Evolutionary conservation across 2,113 vertebrate species (phyloP), one percentile per base, ranked within the genome.

Genomic region (Lamprotornis superbus): DNA sequence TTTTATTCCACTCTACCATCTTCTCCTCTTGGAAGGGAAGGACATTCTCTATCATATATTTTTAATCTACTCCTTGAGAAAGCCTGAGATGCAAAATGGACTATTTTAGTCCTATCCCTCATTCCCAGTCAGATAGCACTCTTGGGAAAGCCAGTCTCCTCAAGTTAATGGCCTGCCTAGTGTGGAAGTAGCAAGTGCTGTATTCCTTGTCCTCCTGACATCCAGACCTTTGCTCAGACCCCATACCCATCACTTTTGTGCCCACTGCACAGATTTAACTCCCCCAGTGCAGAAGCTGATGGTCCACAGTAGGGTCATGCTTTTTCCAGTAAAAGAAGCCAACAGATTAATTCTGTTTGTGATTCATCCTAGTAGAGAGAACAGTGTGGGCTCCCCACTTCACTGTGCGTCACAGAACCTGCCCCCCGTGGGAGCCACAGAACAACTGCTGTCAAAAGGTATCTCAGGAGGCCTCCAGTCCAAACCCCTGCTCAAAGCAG

Each of bases 61-160:
- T 94, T 76, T 87, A 65, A 85, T 33, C 70, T 67, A 30, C 74
- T 96, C 39, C 61, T 91, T 85, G 15, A 85, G 53, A 91, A 87
- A 94, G 67, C 23, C 57, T 52, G 40, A 50, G n/a, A 84, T 60
- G 42, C 55, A 65, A 96, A 87, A 70, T 63, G 33, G 22, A 24
- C 59, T 83, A 27, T 82, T 91, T 90, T 64, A 71, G n/a, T 83
- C 71, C 50, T 37, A 77, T 27, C 46, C 23, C 37, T 90, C 39
- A 14, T 56, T 91, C 53, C 37, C 40, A 46, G 53, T 76, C 44
- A 79, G 70, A 47, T 82, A 60, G 21, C 90, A 64, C n/a, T 59
- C 57, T 50, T 91, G 69, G 52, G 68, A 56, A 83, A 47, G 44
- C 4, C 42, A 28, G 5, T 37, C 87, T 71, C 47, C 33, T 71